Evolutionary conservation across 2,888 invertebrate species (phyloP).

Genomic region (Nezara viridula): DNA sequence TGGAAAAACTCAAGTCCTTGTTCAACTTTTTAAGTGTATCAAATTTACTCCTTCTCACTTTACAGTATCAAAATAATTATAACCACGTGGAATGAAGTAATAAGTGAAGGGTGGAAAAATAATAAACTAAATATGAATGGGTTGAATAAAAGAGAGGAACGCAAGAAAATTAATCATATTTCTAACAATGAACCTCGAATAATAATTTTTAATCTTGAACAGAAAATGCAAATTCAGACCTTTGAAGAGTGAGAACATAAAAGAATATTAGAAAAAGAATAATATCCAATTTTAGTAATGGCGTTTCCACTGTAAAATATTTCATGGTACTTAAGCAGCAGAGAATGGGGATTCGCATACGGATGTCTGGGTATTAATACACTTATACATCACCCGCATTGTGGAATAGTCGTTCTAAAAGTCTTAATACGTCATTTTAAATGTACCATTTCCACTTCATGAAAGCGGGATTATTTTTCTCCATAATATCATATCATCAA

Average conservation of each 20-base stretch:
- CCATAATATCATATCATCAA: conserved; percentile 5
- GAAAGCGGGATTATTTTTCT: conserved; percentile 25
- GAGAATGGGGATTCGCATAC: background rate
- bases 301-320: background rate
- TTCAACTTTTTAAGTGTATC: too few species aligned
- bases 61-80: too few species aligned
- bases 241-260: background rate
- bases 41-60: too few species aligned
- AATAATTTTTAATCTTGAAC: too few species aligned
- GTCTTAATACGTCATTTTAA: conserved; percentile 25
- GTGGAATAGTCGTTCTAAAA: conserved; percentile 10
- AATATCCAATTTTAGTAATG: conserved; percentile 1
- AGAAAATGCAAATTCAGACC: background rate
- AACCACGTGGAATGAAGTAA: too few species aligned
- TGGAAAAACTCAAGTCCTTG: too few species aligned
- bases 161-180: too few species aligned
- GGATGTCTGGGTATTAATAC: background rate
- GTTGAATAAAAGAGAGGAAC: too few species aligned
- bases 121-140: too few species aligned
- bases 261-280: background rate
- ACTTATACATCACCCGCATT: background rate
- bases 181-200: too few species aligned
- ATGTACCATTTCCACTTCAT: conserved; percentile 43
- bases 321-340: conserved; percentile 24
- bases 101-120: too few species aligned